These are phyloP conservation scores for Irena cyanogastra DNA, from an alignment of 2,113 vertebrate species.

Conservation along the genomic window DNA sequence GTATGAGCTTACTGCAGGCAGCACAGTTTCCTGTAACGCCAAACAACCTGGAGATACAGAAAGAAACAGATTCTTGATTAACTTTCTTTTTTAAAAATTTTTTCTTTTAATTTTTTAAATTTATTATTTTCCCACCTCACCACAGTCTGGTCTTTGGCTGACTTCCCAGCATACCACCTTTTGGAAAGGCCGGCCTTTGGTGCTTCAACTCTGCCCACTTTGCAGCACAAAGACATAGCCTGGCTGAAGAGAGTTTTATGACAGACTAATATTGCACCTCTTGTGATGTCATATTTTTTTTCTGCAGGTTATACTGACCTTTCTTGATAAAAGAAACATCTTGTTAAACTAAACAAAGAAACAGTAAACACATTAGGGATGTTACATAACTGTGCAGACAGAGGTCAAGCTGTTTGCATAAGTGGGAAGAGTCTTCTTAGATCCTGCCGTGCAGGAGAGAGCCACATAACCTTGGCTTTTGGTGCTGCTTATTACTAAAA, in stretches of 20 bases:
- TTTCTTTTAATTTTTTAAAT: no score
- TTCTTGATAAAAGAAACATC: constrained; percentile 48
- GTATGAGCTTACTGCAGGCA: constrained; percentile 97
- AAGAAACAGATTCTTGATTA: not conserved
- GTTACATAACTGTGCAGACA: constrained; percentile 28
- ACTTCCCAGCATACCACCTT: not conserved
- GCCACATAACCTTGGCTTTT: constrained; percentile 54
- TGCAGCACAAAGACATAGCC: not conserved
- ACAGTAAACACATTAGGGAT: constrained; percentile 40
- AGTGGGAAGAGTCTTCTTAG: not conserved
- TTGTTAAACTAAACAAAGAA: constrained; percentile 51
- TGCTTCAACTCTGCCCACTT: not conserved
- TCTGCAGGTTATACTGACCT: constrained; percentile 27
- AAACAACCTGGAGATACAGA: constrained; percentile 82
- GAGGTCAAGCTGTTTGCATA: constrained; percentile 43
- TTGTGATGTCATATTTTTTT: not conserved
- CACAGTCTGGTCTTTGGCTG: not conserved
- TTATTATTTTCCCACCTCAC: no score
- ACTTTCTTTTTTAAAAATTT: no score
- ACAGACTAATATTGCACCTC: not conserved
- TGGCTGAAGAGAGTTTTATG: not conserved
- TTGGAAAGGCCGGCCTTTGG: not conserved
- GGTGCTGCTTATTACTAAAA: constrained; percentile 54
- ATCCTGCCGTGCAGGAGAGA: constrained; percentile 1
- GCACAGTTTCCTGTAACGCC: constrained; percentile 98